A percentile compares a stretch with the other conserved stretches of the same genome.
Evolutionary conservation across 2,797 vertebrate species (phyloP).

Genomic region (Characodon lateralis): DNA sequence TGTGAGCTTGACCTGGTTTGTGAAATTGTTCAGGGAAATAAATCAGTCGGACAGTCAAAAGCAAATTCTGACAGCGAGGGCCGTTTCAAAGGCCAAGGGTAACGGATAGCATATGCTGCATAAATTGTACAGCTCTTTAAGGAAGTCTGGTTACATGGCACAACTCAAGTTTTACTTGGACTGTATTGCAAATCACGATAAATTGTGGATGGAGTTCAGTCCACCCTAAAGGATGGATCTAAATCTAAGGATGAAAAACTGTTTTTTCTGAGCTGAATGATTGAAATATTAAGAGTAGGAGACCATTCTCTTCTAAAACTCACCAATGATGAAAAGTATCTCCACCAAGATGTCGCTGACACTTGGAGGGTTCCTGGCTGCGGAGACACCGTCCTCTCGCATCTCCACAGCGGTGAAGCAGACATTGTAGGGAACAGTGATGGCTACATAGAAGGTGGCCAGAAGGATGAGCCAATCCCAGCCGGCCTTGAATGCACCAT

Average conservation of each 20-base stretch:
- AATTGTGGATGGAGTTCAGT: background rate
- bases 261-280: conserved; percentile 1
- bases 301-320: conserved; percentile 15
- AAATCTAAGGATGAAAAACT: conserved; percentile 19
- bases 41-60: background rate
- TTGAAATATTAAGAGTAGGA: conserved; percentile 9
- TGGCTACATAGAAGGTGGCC: conserved; percentile 83
- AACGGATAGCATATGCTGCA: background rate
- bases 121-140: background rate
- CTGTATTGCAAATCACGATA: background rate
- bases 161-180: background rate
- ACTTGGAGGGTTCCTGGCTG: conserved; percentile 77
- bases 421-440: conserved; percentile 84
- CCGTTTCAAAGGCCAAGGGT: background rate
- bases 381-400: conserved; percentile 70
- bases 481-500: conserved; percentile 83
- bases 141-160: background rate
- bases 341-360: conserved; percentile 84
- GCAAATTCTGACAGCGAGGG: background rate
- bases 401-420: conserved; percentile 77
- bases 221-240: background rate
- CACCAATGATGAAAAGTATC: conserved; percentile 84
- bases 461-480: conserved; percentile 85
- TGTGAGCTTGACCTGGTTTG: conserved; percentile 19
- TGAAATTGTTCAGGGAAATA: conserved; percentile 6